Base-by-base conservation (phyloP, 2,113 vertebrate species). In the Elachura formosa region DNA sequence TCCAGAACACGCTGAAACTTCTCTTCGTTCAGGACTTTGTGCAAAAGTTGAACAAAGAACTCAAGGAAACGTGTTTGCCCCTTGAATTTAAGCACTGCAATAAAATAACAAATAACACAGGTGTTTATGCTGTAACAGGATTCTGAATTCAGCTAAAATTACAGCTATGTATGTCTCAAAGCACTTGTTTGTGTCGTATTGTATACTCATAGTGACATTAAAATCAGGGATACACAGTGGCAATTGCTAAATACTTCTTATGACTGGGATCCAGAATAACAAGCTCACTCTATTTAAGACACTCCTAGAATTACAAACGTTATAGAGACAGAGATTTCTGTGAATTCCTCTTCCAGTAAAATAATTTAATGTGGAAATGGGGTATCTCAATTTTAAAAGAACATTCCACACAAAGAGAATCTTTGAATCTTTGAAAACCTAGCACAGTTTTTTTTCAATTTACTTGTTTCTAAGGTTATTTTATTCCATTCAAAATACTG, bases 81-180 rank as follows among this genome's bases (percentile, higher is more conserved):
- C 92, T 97, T 98, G 93, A 99, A 98, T 95, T 98, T 99, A 98
- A 99, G 98, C 81, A 99, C 99, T 99, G 93, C 36, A 68, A 94
- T 10, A 88, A 85, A 80, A 80, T 51, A 89, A 86, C 10, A 75
- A 51, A 83, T 19, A 69, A 41, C 22, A 89, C 25, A 72, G 7
- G 8, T 76, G 59, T 62, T 78, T 74, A 74, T n/a, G 31, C 23
- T 84, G 6, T 52, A 61, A 81, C 11, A 77, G 2, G 24, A 75
- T 75, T 58, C 77, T 68, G 36, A 78, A 84, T 92, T 89, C 41
- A 85, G 7, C 41, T 87, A n/a, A n/a, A 86, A 89, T 23, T 83
- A 61, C n/a, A 89, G 29, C 13, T 76, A 14, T 11, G 4, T 22
- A 82, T 36, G 4, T 58, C 46, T 94, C 22, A 73, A 69, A 87